Percentiles rank a stretch among this genome's conserved stretches.
These are phyloP conservation scores for Yponomeuta evonymella DNA, from an alignment of 2,888 invertebrate species.

Conservation along the genomic window DNA sequence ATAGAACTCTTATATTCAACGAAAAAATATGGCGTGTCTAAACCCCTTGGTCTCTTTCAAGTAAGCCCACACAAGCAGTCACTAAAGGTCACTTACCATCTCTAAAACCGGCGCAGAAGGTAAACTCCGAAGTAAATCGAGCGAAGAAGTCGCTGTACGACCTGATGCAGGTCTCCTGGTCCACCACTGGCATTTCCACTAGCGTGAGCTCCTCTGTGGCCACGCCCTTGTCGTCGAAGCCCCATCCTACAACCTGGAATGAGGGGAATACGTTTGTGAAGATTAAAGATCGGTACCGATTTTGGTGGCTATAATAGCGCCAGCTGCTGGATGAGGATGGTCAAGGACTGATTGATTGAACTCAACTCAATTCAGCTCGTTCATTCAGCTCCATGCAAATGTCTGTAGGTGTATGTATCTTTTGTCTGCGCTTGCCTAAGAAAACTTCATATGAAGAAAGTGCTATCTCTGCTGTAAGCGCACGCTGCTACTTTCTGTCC, in stretches of 20 bases:
- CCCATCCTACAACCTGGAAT: conserved; percentile 71
- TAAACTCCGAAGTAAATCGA: conserved; percentile 73
- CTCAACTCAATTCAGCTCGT: not conserved
- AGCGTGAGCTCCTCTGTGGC: conserved; percentile 75
- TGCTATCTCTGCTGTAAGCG: no score
- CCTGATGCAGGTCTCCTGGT: conserved; percentile 76
- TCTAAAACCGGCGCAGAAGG: conserved; percentile 70
- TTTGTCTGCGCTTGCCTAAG: no score
- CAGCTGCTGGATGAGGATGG: no score
- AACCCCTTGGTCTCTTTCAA: not conserved
- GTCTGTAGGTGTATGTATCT: no score
- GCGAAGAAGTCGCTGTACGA: conserved; percentile 78
- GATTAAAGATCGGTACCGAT: not conserved
- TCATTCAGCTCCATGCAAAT: no score
- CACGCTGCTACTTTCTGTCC: no score
- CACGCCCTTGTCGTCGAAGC: conserved; percentile 75
- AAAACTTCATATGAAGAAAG: no score
- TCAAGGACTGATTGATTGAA: not conserved
- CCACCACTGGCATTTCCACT: conserved; percentile 77
- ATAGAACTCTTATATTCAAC: no score
- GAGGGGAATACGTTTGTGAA: not conserved
- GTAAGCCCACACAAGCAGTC: not conserved
- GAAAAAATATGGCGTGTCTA: no score
- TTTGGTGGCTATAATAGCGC: no score
- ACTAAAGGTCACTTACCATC: conserved; percentile 44